phyloP scores from a whole-genome alignment of 2,888 invertebrate genomes.

The Xiphydria camelus region DNA sequence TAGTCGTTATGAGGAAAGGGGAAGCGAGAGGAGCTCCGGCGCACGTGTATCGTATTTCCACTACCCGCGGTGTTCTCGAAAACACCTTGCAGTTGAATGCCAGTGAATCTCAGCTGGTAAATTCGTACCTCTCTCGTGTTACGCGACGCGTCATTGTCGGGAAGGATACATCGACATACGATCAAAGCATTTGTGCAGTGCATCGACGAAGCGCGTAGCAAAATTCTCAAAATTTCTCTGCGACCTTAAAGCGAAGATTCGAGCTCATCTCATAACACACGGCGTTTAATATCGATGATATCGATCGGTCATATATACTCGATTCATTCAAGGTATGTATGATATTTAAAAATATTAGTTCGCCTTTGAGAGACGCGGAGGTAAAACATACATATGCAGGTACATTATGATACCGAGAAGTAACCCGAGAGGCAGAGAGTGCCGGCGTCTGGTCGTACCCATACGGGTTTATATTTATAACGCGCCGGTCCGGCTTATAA shows the following conservation, averaged over 20 bases:
- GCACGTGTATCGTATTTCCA: constrained; percentile 35
- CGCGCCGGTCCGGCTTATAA: constrained; percentile 47
- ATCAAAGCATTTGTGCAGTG: too few relatives aligned
- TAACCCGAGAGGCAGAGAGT: constrained; percentile 50
- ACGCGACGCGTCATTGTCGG: too few relatives aligned
- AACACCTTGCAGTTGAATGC: too few relatives aligned
- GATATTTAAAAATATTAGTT: constrained; percentile 1
- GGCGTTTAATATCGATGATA: too few relatives aligned
- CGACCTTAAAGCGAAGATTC: too few relatives aligned
- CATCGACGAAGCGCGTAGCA: too few relatives aligned
- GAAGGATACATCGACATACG: too few relatives aligned
- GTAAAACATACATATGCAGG: constrained; percentile 26
- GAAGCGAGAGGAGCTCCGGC: neutral
- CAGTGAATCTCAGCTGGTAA: too few relatives aligned
- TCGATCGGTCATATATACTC: too few relatives aligned
- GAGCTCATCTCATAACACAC: too few relatives aligned
- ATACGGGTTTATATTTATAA: constrained; percentile 52
- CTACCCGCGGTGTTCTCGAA: constrained; percentile 33
- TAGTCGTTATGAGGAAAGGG: neutral
- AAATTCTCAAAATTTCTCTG: too few relatives aligned
- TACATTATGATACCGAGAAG: constrained; percentile 49
- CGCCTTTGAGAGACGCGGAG: constrained; percentile 32
- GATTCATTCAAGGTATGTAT: neutral
- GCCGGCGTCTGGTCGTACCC: constrained; percentile 37
- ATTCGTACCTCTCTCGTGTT: too few relatives aligned